phyloP scores from a whole-genome alignment of 2,888 invertebrate genomes.

The Acheta domesticus region DNA sequence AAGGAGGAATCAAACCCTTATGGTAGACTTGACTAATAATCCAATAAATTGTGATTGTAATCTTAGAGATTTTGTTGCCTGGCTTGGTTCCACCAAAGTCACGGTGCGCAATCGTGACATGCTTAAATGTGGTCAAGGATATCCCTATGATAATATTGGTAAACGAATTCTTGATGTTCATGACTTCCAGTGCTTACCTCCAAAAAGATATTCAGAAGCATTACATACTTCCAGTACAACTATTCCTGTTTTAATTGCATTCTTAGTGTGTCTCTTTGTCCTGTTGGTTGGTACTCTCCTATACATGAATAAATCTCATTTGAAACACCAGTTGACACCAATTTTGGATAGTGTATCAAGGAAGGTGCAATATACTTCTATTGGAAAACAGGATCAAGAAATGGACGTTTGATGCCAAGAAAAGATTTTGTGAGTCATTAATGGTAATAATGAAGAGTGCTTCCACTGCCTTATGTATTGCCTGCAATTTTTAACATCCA shows the following conservation, averaged over 20 bases:
- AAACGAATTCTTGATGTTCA: constrained; percentile 38
- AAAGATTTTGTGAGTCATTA: too few relatives aligned
- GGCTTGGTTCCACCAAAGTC: constrained; percentile 62
- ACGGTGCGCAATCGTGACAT: constrained; percentile 56
- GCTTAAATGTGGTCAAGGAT: constrained; percentile 52
- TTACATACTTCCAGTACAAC: constrained; percentile 36
- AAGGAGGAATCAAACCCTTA: constrained; percentile 49
- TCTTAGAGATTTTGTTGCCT: constrained; percentile 58
- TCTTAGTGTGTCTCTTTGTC: constrained; percentile 54
- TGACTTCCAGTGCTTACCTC: constrained; percentile 38
- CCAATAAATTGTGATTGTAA: constrained; percentile 68
- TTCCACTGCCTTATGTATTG: too few relatives aligned
- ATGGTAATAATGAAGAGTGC: too few relatives aligned
- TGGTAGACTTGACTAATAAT: constrained; percentile 63
- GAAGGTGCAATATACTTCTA: constrained; percentile 71
- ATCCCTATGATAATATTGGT: constrained; percentile 42
- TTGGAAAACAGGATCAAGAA: constrained; percentile 50
- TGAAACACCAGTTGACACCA: constrained; percentile 58
- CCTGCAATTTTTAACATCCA: too few relatives aligned
- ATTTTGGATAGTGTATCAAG: constrained; percentile 62
- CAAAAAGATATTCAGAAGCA: constrained; percentile 10
- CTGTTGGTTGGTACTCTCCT: constrained; percentile 57
- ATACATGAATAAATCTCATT: constrained; percentile 59
- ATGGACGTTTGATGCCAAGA: constrained; percentile 32
- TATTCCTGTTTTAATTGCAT: constrained; percentile 47